Percentiles rank a stretch among this genome's conserved stretches.
These are phyloP conservation scores for Micropoecilia bifurca DNA, from an alignment of 2,797 vertebrate species.

Conservation along the genomic window DNA sequence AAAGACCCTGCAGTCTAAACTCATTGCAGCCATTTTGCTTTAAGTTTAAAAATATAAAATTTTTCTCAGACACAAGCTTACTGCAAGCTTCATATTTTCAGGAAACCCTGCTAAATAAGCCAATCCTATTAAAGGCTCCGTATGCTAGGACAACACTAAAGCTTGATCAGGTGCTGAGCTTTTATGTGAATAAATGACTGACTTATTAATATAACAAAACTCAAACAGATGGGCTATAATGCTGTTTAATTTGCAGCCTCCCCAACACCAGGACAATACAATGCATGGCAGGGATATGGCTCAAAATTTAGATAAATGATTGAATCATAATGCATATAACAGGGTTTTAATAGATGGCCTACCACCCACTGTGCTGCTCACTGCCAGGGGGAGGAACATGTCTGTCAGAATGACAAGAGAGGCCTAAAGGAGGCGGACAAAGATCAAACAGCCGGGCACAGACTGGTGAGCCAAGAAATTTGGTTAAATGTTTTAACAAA, in stretches of 20 bases:
- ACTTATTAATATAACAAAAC: not conserved
- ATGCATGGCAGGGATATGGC: conserved; percentile 15
- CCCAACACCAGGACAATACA: conserved; percentile 1
- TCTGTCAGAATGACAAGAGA: conserved; percentile 56
- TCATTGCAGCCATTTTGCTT: not conserved
- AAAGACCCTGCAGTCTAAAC: not conserved
- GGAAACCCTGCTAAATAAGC: not conserved
- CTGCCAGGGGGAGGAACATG: conserved; percentile 54
- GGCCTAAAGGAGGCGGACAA: conserved; percentile 27
- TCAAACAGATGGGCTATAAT: not conserved
- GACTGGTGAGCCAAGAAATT: not conserved
- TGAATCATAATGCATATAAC: conserved; percentile 53
- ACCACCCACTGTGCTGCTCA: conserved; percentile 52
- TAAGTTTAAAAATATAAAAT: not conserved
- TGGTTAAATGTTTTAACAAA: not conserved
- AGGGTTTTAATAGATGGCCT: conserved; percentile 53
- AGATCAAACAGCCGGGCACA: not conserved
- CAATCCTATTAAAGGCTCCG: not conserved
- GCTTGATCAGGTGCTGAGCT: not conserved
- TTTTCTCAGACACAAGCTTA: not conserved
- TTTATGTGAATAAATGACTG: not conserved
- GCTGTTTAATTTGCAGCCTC: not conserved
- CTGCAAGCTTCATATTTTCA: not conserved
- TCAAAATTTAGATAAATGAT: conserved; percentile 57
- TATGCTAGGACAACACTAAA: not conserved